phyloP scores from a whole-genome alignment of 2,888 invertebrate species.

The Lymantria monacha region DNA sequence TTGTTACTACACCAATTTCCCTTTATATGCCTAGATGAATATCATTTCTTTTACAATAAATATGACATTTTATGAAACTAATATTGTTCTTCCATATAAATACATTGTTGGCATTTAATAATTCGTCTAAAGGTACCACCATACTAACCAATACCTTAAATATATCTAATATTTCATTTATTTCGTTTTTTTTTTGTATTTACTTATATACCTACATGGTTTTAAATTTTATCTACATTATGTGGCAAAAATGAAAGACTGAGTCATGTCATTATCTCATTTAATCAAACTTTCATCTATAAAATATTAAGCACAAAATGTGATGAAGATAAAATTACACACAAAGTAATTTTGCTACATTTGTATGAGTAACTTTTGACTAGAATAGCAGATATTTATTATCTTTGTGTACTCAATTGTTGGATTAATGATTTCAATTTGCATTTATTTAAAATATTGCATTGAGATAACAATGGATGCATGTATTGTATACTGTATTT shows the following conservation, averaged over 20 bases:
- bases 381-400: slow-evolving; percentile 61
- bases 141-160: too few relatives aligned
- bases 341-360: slow-evolving; percentile 39
- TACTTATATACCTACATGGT: not conserved
- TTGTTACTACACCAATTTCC: too few relatives aligned
- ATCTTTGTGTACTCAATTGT: too few relatives aligned
- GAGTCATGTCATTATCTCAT: slow-evolving; percentile 69
- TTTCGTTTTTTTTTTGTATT: not conserved
- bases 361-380: slow-evolving; percentile 57
- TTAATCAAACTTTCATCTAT: slow-evolving; percentile 61
- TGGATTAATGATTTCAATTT: slow-evolving; percentile 13
- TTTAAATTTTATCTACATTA: not conserved
- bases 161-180: too few relatives aligned
- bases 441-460: slow-evolving; percentile 43
- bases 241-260: slow-evolving; percentile 68
- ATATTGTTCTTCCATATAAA: too few relatives aligned
- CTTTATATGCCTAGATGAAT: too few relatives aligned
- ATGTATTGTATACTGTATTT: slow-evolving; percentile 41
- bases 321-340: slow-evolving; percentile 44
- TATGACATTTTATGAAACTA: too few relatives aligned
- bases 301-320: slow-evolving; percentile 59
- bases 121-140: too few relatives aligned
- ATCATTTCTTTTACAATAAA: too few relatives aligned
- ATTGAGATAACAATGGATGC: slow-evolving; percentile 26
- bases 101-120: too few relatives aligned